Evolutionary conservation across 2,797 vertebrate genomes (phyloP).

Genomic region (Sebastolobus alascanus): DNA sequence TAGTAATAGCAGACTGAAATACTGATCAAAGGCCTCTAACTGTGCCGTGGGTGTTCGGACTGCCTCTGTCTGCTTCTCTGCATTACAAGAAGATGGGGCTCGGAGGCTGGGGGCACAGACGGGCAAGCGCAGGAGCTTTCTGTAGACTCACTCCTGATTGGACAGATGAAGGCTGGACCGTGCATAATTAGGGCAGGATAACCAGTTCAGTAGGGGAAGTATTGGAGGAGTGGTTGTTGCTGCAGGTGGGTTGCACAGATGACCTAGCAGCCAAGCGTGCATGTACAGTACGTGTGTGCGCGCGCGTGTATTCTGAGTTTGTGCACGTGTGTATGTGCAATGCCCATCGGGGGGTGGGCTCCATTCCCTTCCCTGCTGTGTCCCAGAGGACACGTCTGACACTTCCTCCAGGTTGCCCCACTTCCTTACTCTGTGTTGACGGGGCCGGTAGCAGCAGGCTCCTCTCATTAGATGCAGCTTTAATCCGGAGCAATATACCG

Average conservation of each 20-base stretch:
- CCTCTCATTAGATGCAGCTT: constrained; percentile 60
- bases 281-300: background rate
- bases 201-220: constrained; percentile 39
- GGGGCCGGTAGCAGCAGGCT: constrained; percentile 45
- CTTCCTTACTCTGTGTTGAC: constrained; percentile 61
- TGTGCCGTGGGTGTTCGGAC: constrained; percentile 77
- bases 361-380: constrained; percentile 41
- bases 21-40: constrained; percentile 83
- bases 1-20: constrained; percentile 79
- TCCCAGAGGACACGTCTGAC: constrained; percentile 54
- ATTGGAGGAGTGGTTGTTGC: constrained; percentile 36
- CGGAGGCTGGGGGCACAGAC: constrained; percentile 42
- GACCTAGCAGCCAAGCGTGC: constrained; percentile 14
- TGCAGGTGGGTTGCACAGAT: constrained; percentile 38
- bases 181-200: constrained; percentile 60
- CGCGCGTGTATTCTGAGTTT: background rate
- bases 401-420: constrained; percentile 59
- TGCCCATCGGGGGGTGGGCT: constrained; percentile 20
- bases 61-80: constrained; percentile 76
- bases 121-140: constrained; percentile 52
- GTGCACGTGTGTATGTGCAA: background rate
- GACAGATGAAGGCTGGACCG: constrained; percentile 67
- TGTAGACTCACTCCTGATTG: constrained; percentile 51
- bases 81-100: constrained; percentile 71
- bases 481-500: constrained; percentile 43